Base-by-base conservation (phyloP, 2,797 vertebrate species). In the Acanthiza pusilla region DNA sequence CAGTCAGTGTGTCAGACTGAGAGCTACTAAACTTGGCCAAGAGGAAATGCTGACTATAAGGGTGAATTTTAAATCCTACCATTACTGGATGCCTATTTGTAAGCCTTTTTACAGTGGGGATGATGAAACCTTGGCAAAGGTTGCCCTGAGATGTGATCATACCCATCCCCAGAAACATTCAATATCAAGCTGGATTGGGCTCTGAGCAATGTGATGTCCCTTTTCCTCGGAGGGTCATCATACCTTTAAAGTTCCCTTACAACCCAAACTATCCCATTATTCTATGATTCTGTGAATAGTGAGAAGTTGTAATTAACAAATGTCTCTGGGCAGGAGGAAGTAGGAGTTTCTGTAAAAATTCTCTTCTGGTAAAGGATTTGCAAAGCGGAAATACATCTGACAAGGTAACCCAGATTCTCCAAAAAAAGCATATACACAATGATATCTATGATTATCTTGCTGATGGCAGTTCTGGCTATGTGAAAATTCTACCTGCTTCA, bases 141-240 rank as follows among this genome's bases (percentile, higher is more conserved):
- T 43, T 80, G 2, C 17, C 26, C 6, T 34, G 42, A 50, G 22
- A 58, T 11, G 17, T n/a, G 5, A 9, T n/a, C 36, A 30, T 43
- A 2, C 0, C 20, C 7, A 43, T 50, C 8, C 27, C 25, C 61
- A 54, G 42, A 60, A 55, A 50, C 11, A 38, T 51, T 83, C 7
- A 7, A 72, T 8, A 23, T 11, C 30, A 29, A 14, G 11, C 4
- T 83, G 42, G 27, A 60, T 0, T 1, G 16, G 19, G 13, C 17
- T 72, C 29, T 83, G 25, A 73, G 3, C 4, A 65, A 29, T 15
- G 12, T 45, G 10, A 29, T 34, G 11, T 23, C 5, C 29, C 26
- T 53, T 7, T 7, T 42, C 3, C 3, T 21, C 50, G 26, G 9
- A 68, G 27, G 11, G 3, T 5, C 6, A 5, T 13, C 55, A 34